Evolutionary conservation across 2,113 vertebrate genomes (phyloP).

Genomic region (Salminus brasiliensis): DNA sequence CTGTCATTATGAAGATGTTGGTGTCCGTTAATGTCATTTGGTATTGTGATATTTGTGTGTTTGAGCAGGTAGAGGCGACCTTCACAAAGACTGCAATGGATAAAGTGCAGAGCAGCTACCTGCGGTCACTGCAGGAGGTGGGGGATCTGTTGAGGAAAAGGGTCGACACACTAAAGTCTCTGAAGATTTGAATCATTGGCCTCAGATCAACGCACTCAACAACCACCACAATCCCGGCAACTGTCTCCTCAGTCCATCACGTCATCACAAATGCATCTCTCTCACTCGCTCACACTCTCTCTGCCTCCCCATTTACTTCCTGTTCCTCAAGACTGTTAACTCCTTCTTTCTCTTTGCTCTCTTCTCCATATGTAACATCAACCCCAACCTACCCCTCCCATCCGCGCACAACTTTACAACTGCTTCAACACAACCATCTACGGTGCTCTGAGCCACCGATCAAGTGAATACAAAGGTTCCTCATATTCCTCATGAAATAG

Average conservation of each 20-base stretch:
- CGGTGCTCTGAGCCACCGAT: conserved; percentile 37
- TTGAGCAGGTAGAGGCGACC: conserved; percentile 83
- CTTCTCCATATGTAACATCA: neutral
- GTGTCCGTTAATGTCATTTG: no score
- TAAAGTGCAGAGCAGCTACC: conserved; percentile 95
- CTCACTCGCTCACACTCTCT: neutral
- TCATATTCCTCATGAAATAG: conserved; percentile 33
- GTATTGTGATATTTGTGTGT: neutral
- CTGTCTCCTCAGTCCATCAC: neutral
- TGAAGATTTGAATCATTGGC: conserved; percentile 84
- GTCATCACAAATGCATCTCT: neutral
- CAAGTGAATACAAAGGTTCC: conserved; percentile 28
- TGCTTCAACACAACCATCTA: conserved; percentile 70
- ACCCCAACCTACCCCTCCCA: conserved; percentile 2
- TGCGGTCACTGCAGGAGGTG: conserved; percentile 92
- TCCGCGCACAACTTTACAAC: conserved; percentile 64
- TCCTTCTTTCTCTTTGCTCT: conserved; percentile 4
- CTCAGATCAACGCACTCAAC: neutral
- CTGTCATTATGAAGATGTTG: no score
- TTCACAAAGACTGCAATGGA: conserved; percentile 88
- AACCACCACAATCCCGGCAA: neutral
- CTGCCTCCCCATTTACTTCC: neutral
- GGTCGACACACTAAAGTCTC: conserved; percentile 89
- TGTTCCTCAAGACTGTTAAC: neutral
- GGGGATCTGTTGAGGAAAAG: conserved; percentile 94